Evolutionary conservation across 1,140 invertebrate genomes (phyloP).

Genomic region (Chironomus striatipennis): DNA sequence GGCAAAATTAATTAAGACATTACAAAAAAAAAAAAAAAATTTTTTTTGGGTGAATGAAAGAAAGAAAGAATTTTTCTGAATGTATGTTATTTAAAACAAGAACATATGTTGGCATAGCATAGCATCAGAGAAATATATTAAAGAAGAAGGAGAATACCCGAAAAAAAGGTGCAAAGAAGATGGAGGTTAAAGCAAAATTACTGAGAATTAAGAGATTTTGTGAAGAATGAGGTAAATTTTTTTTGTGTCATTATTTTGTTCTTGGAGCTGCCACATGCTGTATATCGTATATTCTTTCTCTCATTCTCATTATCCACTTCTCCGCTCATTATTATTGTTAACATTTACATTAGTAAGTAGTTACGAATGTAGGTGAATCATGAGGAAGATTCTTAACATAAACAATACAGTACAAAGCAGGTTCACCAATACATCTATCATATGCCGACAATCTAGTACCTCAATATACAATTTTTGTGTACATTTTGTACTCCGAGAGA

Average conservation of each 20-base stretch:
- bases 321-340: neutral
- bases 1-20: neutral
- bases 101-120: no score
- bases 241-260: neutral
- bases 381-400: neutral
- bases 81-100: no score
- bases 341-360: neutral
- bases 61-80: neutral
- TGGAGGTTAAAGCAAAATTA: neutral
- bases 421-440: neutral
- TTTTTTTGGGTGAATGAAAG: neutral
- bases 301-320: neutral
- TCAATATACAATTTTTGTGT: neutral
- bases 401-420: neutral
- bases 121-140: no score
- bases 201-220: slow-evolving; percentile 13
- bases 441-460: neutral
- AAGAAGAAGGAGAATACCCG: no score
- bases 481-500: no score
- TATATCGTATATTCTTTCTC: neutral
- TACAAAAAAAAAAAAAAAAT: neutral
- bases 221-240: neutral
- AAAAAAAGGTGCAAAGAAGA: neutral
- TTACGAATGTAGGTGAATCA: slow-evolving; percentile 12
- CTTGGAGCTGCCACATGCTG: neutral